A percentile compares a stretch with the other conserved stretches of the same genome.
phyloP scores from a whole-genome alignment of 2,888 invertebrate species.

The Drosophila leonis region DNA sequence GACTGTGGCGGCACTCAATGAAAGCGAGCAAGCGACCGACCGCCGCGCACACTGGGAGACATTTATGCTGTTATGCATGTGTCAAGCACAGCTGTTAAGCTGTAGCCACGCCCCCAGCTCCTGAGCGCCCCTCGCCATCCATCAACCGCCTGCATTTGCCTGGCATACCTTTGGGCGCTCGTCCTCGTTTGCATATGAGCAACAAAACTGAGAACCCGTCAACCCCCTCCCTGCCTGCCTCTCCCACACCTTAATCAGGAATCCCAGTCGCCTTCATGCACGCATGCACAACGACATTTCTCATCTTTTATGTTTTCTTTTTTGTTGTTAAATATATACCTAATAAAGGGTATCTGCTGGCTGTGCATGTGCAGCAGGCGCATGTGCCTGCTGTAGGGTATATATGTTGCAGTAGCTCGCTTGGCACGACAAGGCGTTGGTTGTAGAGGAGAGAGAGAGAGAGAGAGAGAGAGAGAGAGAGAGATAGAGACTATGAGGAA shows the following conservation, averaged over 20 bases:
- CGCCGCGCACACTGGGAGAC: slow-evolving; percentile 14
- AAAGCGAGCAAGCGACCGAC: slow-evolving; percentile 29
- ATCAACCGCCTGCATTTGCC: slow-evolving; percentile 54
- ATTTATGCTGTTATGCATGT: slow-evolving; percentile 67
- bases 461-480: too few species aligned
- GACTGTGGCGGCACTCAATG: slow-evolving; percentile 44
- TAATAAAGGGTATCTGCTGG: slow-evolving; percentile 15
- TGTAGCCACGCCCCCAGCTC: neutral
- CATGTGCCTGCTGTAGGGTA: neutral
- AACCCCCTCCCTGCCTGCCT: too few species aligned
- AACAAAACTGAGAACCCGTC: slow-evolving; percentile 4
- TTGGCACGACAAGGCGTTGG: neutral
- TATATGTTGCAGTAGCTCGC: neutral
- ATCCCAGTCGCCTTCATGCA: slow-evolving; percentile 28
- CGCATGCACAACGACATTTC: slow-evolving; percentile 25
- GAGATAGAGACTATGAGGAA: neutral
- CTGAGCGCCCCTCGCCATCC: neutral
- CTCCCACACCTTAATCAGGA: neutral
- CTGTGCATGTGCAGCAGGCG: neutral
- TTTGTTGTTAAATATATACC: neutral
- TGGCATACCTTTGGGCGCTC: slow-evolving; percentile 75
- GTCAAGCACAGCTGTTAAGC: slow-evolving; percentile 56
- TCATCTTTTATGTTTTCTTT: neutral
- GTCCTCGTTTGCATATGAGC: slow-evolving; percentile 66
- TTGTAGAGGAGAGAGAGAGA: neutral